A percentile compares a stretch with the other conserved stretches of the same genome.
phyloP scores from a whole-genome alignment of 1,140 invertebrate species.

The Hestina assimilis region DNA sequence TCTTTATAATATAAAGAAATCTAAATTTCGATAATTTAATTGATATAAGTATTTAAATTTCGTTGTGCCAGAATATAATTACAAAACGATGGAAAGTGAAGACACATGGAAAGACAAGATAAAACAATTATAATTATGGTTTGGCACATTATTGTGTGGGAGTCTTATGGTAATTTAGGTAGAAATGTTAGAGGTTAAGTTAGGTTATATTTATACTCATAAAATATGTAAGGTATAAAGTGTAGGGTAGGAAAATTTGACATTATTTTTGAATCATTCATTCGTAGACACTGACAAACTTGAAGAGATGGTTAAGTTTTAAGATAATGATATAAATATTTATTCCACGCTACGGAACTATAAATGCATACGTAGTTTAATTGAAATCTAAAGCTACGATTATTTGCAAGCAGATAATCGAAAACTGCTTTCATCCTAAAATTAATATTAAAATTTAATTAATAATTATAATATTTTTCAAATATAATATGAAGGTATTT shows the following conservation, averaged over 20 bases:
- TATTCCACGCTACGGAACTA: constrained; percentile 1
- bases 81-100: not conserved
- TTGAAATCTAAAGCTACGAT: not conserved
- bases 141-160: constrained; percentile 33
- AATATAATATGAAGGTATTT: not conserved
- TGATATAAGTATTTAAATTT: constrained; percentile 21
- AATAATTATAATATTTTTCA: not conserved
- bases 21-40: constrained; percentile 26
- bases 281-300: no score
- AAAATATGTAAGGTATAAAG: constrained; percentile 24
- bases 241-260: no score
- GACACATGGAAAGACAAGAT: not conserved
- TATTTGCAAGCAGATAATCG: constrained; percentile 15
- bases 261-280: constrained; percentile 6
- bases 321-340: no score
- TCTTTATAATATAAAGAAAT: constrained; percentile 28
- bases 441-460: not conserved
- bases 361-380: constrained; percentile 1
- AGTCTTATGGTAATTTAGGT: constrained; percentile 12
- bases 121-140: not conserved
- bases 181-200: constrained; percentile 18
- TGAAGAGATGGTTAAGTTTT: no score
- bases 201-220: constrained; percentile 21
- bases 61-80: constrained; percentile 36
- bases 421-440: not conserved